These are phyloP conservation scores for Drosophila serrata DNA, from an alignment of 1,140 invertebrate species.

Conservation along the genomic window DNA sequence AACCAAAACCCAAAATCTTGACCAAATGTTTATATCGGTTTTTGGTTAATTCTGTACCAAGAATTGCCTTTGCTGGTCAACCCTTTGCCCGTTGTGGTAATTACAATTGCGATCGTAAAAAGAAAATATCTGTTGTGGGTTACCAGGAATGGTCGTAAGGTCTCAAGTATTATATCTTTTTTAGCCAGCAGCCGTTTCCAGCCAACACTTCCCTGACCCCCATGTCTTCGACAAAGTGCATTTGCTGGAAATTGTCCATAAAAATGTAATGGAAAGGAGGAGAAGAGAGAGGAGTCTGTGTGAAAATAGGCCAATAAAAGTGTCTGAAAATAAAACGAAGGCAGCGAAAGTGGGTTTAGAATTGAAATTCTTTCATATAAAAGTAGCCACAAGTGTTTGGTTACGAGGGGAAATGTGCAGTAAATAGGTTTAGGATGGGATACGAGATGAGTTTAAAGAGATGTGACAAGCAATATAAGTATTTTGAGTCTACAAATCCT, in stretches of 20 bases:
- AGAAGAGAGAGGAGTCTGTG: not conserved
- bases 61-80: conserved; percentile 25
- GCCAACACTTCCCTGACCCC: not conserved
- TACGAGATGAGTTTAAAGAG: not conserved
- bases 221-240: conserved; percentile 37
- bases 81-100: conserved; percentile 45
- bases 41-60: conserved; percentile 18
- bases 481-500: not conserved
- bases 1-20: conserved; percentile 22
- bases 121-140: conserved; percentile 42
- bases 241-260: conserved; percentile 60
- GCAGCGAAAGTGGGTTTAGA: conserved; percentile 42
- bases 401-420: not conserved
- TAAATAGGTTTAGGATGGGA: not conserved
- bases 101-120: conserved; percentile 63
- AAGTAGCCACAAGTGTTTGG: conserved; percentile 43
- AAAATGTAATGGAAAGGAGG: conserved; percentile 23
- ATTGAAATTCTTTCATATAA: conserved; percentile 21
- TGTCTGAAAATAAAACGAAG: conserved; percentile 50
- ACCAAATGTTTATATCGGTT: conserved; percentile 33
- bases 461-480: not conserved
- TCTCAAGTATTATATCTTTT: conserved; percentile 38
- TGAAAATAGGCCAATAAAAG: conserved; percentile 58
- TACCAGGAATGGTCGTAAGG: conserved; percentile 52
- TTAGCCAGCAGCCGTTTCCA: conserved; percentile 46